Evolutionary conservation across 1,140 invertebrate species (phyloP), one percentile per base, ranked within the genome.

Genomic region (Homalodisca vitripennis): DNA sequence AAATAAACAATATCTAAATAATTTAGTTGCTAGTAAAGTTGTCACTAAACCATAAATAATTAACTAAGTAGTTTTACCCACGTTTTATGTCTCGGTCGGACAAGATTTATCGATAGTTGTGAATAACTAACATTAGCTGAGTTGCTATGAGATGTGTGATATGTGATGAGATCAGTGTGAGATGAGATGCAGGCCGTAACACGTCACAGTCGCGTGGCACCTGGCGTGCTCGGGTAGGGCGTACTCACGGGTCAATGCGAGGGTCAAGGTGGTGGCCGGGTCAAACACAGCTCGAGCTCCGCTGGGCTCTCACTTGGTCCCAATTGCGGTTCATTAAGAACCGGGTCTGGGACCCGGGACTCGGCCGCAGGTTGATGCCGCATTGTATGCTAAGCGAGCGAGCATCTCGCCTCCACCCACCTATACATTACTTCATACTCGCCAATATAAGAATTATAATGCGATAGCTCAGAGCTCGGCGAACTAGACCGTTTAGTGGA

Each of bases 371-470:
- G 12, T 53, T 14, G 48, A 53, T 53, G 48, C 48, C 12, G 48
- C 22, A 53, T 53, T 53, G 48, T 53, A 53, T 53, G 48, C 48
- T n/a, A 22, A 53, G 34, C 34, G 34, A 17, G 48, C 17, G 34
- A 24, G 13, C 12, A 53, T 53, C 48, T 22, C 22, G 12, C 48
- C 48, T 53, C 12, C 48, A 12, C 12, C 22, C 22, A 53, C 34
- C 34, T 41, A 41, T 41, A 41, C 17, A 41, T 41, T 41, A 41
- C 17, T 41, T 53, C 12, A 53, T 22, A 53, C 48, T 22, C 48
- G 22, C 22, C 48, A 53, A 53, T 53, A 53, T 53, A 41, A 41
- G 34, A 41, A 41, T 41, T 41, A 41, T 41, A 41, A 41, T 41
- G 34, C 34, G 34, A 41, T 41, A 41, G 34, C 34, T 41, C 6